Evolutionary conservation across 2,113 vertebrate genomes (phyloP).

Genomic region (Potamarius usumacintae): DNA sequence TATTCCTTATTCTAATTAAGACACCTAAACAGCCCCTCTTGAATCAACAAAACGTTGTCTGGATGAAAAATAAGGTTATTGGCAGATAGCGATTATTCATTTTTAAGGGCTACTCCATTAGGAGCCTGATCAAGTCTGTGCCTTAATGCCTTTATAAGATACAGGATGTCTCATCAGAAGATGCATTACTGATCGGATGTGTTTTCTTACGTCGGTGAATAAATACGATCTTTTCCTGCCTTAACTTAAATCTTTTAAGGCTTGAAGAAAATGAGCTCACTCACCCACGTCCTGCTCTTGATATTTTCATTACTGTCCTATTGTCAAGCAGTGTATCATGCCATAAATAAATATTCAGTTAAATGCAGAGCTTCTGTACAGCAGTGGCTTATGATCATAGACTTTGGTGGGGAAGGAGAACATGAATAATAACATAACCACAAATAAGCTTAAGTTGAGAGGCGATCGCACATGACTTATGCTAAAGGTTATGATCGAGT

Average conservation of each 20-base stretch:
- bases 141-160: background rate
- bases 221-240: background rate
- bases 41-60: background rate
- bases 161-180: background rate
- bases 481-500: background rate
- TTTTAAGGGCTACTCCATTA: background rate
- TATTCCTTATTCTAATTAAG: slow-evolving; percentile 9
- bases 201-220: background rate
- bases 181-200: slow-evolving; percentile 14
- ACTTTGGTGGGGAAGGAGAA: background rate
- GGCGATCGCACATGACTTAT: background rate
- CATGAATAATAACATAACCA: background rate
- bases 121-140: background rate
- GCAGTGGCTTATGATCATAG: background rate
- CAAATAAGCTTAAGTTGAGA: background rate
- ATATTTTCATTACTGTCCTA: background rate
- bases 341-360: background rate
- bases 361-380: background rate
- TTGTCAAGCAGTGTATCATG: slow-evolving; percentile 9
- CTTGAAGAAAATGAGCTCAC: background rate
- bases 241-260: background rate
- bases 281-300: too few relatives aligned
- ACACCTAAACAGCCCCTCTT: background rate
- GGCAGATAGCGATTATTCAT: background rate
- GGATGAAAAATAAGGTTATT: background rate